A percentile compares a stretch with the other conserved stretches of the same genome.
phyloP scores from a whole-genome alignment of 2,113 vertebrate genomes.

The Misgurnus mizolepis region DNA sequence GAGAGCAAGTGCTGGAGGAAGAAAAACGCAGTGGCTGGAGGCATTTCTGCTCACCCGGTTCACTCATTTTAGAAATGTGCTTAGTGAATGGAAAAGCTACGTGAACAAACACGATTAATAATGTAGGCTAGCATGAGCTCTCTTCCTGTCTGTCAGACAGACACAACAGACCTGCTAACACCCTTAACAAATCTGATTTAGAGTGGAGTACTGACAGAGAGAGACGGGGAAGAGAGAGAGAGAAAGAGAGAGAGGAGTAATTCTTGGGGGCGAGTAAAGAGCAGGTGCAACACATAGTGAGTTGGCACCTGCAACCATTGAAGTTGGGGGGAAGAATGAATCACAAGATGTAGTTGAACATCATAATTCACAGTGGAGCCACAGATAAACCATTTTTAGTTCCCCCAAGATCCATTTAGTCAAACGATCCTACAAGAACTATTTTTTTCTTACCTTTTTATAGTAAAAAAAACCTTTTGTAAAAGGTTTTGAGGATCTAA shows the following conservation, averaged over 20 bases:
- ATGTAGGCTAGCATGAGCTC: slow-evolving; percentile 41
- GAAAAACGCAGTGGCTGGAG: slow-evolving; percentile 44
- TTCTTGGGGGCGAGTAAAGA: slow-evolving; percentile 7
- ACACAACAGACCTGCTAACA: slow-evolving; percentile 52
- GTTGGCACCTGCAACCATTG: slow-evolving; percentile 2
- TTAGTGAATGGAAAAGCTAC: slow-evolving; percentile 50
- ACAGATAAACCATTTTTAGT: too few relatives aligned
- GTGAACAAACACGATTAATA: slow-evolving; percentile 58
- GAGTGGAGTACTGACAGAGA: slow-evolving; percentile 37
- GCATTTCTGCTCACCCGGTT: slow-evolving; percentile 12
- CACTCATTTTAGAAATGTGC: slow-evolving; percentile 42
- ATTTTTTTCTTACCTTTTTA: too few relatives aligned
- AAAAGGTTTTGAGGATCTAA: too few relatives aligned
- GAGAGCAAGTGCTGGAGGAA: slow-evolving; percentile 39
- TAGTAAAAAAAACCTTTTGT: too few relatives aligned
- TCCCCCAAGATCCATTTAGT: too few relatives aligned
- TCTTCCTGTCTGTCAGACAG: slow-evolving; percentile 42
- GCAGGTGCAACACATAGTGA: not conserved
- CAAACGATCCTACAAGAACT: too few relatives aligned
- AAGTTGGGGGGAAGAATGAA: not conserved
- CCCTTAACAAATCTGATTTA: slow-evolving; percentile 55
- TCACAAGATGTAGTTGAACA: not conserved
- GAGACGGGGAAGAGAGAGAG: not conserved
- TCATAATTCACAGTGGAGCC: not conserved
- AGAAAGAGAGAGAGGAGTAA: not conserved